phyloP scores from a whole-genome alignment of 2,888 invertebrate species.

The Aleiodes testaceus region DNA sequence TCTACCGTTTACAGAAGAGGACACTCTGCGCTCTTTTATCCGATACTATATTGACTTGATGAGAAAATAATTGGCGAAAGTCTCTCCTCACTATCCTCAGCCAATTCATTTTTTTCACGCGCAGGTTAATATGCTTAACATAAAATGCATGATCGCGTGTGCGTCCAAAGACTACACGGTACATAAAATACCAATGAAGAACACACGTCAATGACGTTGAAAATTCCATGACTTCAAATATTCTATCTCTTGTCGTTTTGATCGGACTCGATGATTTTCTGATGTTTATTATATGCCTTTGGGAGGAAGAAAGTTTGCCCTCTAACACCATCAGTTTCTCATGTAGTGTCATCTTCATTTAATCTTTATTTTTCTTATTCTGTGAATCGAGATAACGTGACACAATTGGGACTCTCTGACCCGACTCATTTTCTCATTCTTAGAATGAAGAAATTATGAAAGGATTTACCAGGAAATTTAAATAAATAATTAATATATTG shows the following conservation, averaged over 20 bases:
- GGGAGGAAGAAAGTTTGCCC: slow-evolving; percentile 23
- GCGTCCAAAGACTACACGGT: slow-evolving; percentile 14
- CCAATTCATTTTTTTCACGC: slow-evolving; percentile 39
- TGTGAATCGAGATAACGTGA: too few relatives aligned
- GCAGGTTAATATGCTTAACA: slow-evolving; percentile 38
- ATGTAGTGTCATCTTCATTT: neutral
- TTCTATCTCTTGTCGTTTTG: slow-evolving; percentile 1
- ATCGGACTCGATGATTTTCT: neutral
- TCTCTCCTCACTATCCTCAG: slow-evolving; percentile 31
- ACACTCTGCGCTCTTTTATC: neutral
- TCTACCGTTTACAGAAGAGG: slow-evolving; percentile 5
- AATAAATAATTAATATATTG: too few relatives aligned
- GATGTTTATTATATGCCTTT: neutral
- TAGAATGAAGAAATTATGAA: too few relatives aligned
- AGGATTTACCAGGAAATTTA: too few relatives aligned
- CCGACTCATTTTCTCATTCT: too few relatives aligned
- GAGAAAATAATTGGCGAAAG: slow-evolving; percentile 55
- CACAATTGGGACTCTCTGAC: too few relatives aligned
- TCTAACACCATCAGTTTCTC: slow-evolving; percentile 1
- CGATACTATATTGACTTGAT: slow-evolving; percentile 39
- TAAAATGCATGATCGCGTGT: slow-evolving; percentile 49
- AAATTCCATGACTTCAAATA: slow-evolving; percentile 7
- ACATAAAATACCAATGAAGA: slow-evolving; percentile 13
- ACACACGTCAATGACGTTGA: slow-evolving; percentile 17
- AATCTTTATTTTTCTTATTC: neutral